Evolutionary conservation across 2,797 vertebrate species (phyloP).

Genomic region (Labeo calbasu): DNA sequence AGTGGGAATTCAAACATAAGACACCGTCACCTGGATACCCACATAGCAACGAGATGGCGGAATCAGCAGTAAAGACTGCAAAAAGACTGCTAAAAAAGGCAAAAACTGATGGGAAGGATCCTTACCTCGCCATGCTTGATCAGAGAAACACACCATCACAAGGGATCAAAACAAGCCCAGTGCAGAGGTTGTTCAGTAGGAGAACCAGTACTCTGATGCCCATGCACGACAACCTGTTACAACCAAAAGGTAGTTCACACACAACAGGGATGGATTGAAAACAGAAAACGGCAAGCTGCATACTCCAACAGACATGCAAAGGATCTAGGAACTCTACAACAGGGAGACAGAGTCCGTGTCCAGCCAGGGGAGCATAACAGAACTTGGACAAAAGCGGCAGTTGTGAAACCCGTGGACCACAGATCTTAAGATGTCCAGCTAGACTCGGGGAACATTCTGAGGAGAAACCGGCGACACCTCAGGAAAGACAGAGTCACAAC

Average conservation of each 20-base stretch:
- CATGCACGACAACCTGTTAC: not conserved
- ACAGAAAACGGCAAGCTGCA: not conserved
- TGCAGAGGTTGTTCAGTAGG: conserved; percentile 37
- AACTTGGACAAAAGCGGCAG: not conserved
- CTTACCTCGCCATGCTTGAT: conserved; percentile 44
- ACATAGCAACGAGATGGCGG: not conserved
- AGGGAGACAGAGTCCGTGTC: conserved; percentile 3
- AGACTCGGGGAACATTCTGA: not conserved
- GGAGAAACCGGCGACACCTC: not conserved
- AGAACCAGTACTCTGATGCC: conserved; percentile 34
- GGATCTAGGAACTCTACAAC: not conserved
- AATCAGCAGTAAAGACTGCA: conserved; percentile 33
- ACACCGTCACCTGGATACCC: not conserved
- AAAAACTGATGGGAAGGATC: conserved; percentile 17
- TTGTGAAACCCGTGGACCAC: not conserved
- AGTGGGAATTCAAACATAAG: not conserved
- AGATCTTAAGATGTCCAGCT: conserved; percentile 4
- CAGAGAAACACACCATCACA: conserved; percentile 49
- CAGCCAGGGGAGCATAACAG: not conserved
- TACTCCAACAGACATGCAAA: conserved; percentile 38
- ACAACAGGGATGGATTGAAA: conserved; percentile 1
- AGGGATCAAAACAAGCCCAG: conserved; percentile 36
- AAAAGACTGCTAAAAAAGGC: conserved; percentile 24
- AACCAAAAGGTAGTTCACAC: conserved; percentile 27
- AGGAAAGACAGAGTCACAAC: not conserved